Conservation (phyloP, 2,888 invertebrate species). For the Apotomis betuletana region DNA sequence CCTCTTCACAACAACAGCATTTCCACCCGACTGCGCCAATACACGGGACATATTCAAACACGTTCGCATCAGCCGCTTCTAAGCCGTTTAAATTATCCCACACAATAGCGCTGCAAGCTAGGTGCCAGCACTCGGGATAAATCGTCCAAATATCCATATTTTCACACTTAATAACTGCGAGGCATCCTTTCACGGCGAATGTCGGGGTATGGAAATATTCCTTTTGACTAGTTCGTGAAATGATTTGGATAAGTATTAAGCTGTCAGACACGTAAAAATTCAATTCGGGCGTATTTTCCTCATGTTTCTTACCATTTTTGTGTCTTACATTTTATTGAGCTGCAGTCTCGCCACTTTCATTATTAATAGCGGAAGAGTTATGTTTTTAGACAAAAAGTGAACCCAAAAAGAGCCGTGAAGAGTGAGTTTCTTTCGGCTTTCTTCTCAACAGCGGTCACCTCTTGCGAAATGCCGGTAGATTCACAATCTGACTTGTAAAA, state of each 20-base stretch:
- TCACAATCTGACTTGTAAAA: too few species aligned
- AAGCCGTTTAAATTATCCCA: slow-evolving; percentile 40
- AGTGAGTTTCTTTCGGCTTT: too few species aligned
- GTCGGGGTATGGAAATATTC: slow-evolving; percentile 15
- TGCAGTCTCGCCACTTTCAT: too few species aligned
- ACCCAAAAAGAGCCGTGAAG: too few species aligned
- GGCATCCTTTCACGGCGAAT: slow-evolving; percentile 28
- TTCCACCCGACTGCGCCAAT: slow-evolving; percentile 16
- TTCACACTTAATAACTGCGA: slow-evolving; percentile 44
- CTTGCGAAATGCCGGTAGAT: too few species aligned
- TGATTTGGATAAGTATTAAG: slow-evolving; percentile 2
- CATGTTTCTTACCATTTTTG: too few species aligned
- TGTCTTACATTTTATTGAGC: too few species aligned
- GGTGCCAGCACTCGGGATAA: slow-evolving; percentile 47
- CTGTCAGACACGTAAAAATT: not conserved
- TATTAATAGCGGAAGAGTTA: too few species aligned
- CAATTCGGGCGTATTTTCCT: not conserved
- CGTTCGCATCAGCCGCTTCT: slow-evolving; percentile 29
- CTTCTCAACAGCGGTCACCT: too few species aligned
- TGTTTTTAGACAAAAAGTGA: too few species aligned
- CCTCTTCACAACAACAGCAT: slow-evolving; percentile 14
- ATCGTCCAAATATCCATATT: slow-evolving; percentile 51
- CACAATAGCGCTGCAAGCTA: slow-evolving; percentile 33
- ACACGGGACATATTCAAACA: slow-evolving; percentile 30
- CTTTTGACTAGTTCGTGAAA: slow-evolving; percentile 8